These are phyloP conservation scores for Chiloscyllium punctatum DNA, from an alignment of 2,797 vertebrate species.

Conservation along the genomic window DNA sequence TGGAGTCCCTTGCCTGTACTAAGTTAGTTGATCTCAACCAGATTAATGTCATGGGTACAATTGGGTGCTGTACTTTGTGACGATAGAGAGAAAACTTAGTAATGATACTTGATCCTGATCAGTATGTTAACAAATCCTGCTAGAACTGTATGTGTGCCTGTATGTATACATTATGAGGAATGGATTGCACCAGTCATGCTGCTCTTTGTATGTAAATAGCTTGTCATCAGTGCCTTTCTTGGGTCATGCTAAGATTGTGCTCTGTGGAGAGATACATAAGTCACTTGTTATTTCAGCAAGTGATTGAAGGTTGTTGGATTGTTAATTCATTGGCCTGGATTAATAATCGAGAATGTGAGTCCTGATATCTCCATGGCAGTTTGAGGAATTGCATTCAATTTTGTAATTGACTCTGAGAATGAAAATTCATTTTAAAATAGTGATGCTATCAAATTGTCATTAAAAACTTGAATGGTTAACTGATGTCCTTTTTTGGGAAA, in stretches of 20 bases:
- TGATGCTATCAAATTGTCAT: background rate
- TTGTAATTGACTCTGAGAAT: background rate
- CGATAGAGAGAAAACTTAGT: background rate
- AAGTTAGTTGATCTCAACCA: background rate
- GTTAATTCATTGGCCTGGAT: background rate
- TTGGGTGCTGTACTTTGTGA: background rate
- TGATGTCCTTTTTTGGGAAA: too few species aligned
- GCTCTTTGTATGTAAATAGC: background rate
- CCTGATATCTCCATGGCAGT: background rate
- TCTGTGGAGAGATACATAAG: background rate
- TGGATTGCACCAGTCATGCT: background rate
- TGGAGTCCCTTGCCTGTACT: background rate
- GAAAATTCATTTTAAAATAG: background rate
- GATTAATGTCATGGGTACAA: background rate
- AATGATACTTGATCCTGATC: background rate
- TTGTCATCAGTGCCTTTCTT: background rate
- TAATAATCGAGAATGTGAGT: background rate
- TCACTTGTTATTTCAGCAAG: background rate
- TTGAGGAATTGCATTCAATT: background rate
- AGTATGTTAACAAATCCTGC: background rate
- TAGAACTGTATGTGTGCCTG: background rate
- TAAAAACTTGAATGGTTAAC: too few species aligned
- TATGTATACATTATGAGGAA: too few species aligned
- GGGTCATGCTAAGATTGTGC: background rate
- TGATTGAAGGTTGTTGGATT: background rate